Base-by-base conservation (phyloP, 2,888 invertebrate genomes). In the Machimus rusticus region DNA sequence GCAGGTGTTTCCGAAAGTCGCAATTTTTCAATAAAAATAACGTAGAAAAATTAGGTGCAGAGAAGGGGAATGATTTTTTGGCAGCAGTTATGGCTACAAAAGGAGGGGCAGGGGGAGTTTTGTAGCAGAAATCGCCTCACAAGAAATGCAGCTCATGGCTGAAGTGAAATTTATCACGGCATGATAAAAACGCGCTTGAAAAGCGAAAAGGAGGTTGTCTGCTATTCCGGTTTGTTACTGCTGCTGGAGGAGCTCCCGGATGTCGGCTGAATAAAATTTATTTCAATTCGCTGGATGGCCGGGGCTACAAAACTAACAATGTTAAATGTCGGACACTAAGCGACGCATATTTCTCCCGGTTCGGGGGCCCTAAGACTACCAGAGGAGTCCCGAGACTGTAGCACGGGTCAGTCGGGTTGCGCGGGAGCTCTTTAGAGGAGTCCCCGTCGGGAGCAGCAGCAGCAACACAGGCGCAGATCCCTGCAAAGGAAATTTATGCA, bases 401-500 rank as follows among this genome's bases (percentile, higher is more conserved):
- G 43, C 16, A 14, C 43, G 28, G 66, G 66, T 66, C 66, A 66
- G 66, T 9, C 12, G 66, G 66, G 66, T 23, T 66, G 28, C 66
- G 66, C 55, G 82, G 82, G n/a, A 9, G 19, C 37, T 23, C 46
- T 28, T 23, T 12, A 19, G 28, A 46, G 34, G 12, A 37, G 82
- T 12, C 34, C 16, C n/a, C 5, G 46, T 0, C 2, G 37, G 31
- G 34, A 19, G 31, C 82, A 82, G 31, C 43, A 46, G 4, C 23
- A 46, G 43, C 76, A 86, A 16, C 31, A 76, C 51, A 19, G 39
- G 46, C 74, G 5, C 86, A 86, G 76, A 74, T 74, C 28, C 14
- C 8, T 46, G 74, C 37, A 85, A 66, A 81, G 76, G 78, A 81
- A 86, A 82, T 89, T 87, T 89, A 84, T 87, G 87, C 88, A 88